A percentile compares a stretch with the other conserved stretches of the same genome.
Evolutionary conservation across 2,113 vertebrate genomes (phyloP).

Genomic region (Speoplatyrhinus poulsoni): DNA sequence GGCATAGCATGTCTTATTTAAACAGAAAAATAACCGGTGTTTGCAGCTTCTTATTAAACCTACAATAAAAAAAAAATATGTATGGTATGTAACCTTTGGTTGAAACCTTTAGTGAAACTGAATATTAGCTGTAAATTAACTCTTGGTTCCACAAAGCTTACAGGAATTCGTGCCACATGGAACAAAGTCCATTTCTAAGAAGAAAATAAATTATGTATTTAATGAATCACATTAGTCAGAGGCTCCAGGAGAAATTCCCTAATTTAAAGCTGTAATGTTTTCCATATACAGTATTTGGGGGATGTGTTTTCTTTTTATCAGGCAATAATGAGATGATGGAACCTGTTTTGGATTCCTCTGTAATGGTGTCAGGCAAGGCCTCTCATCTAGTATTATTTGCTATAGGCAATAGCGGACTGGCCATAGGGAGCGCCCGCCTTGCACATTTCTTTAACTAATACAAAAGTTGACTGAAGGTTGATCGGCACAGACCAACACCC

Average conservation of each 20-base stretch:
- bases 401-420: too few relatives aligned
- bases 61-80: too few relatives aligned
- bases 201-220: slow-evolving; percentile 23
- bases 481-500: too few relatives aligned
- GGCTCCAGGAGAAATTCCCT: slow-evolving; percentile 26
- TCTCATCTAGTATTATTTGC: slow-evolving; percentile 14
- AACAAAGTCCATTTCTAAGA: slow-evolving; percentile 23
- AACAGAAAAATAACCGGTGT: too few relatives aligned
- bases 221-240: slow-evolving; percentile 50
- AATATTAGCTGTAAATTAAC: slow-evolving; percentile 7
- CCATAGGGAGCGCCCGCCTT: too few relatives aligned
- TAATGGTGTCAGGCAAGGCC: not conserved
- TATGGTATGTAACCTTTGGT: slow-evolving; percentile 42
- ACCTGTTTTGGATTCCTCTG: slow-evolving; percentile 12
- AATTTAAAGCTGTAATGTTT: slow-evolving; percentile 32
- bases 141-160: slow-evolving; percentile 10
- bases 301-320: slow-evolving; percentile 36
- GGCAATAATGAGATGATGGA: slow-evolving; percentile 12
- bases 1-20: too few relatives aligned
- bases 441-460: too few relatives aligned
- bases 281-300: slow-evolving; percentile 21
- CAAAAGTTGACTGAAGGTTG: too few relatives aligned
- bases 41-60: too few relatives aligned
- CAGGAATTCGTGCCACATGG: slow-evolving; percentile 31
- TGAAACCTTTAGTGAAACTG: slow-evolving; percentile 27